A percentile compares a stretch with the other conserved stretches of the same genome.
Evolutionary conservation across 2,888 invertebrate species (phyloP).

Genomic region (Torymus texanus): DNA sequence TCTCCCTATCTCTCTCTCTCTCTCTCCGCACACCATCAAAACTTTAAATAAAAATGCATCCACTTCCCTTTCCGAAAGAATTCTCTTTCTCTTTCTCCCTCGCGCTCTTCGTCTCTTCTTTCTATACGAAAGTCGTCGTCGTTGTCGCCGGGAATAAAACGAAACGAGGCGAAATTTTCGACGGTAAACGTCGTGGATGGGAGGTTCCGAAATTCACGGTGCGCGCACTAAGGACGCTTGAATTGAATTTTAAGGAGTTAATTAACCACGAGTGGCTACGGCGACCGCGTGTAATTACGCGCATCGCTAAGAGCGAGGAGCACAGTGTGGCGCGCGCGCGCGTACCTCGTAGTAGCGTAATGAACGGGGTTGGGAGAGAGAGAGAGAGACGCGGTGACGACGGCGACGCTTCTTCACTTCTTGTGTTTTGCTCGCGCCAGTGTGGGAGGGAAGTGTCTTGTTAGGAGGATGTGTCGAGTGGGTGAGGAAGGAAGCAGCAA

Average conservation of each 20-base stretch:
- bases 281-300: no score
- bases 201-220: no score
- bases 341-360: no score
- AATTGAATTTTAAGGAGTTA: slow-evolving; percentile 50
- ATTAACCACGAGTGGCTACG: slow-evolving; percentile 18
- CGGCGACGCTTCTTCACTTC: no score
- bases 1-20: neutral
- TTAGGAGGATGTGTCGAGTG: no score
- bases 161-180: slow-evolving; percentile 45
- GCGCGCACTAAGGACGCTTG: neutral
- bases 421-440: no score
- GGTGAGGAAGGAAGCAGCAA: neutral
- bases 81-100: neutral
- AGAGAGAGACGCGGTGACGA: no score
- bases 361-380: no score
- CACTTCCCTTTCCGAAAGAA: slow-evolving; percentile 23
- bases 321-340: neutral
- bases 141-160: slow-evolving; percentile 15
- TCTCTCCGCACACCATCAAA: slow-evolving; percentile 29
- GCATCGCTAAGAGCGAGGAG: neutral
- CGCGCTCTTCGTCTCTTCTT: slow-evolving; percentile 34
- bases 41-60: slow-evolving; percentile 55
- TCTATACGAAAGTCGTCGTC: slow-evolving; percentile 8
- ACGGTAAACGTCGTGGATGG: slow-evolving; percentile 40
- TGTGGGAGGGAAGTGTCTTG: no score